Percentiles rank a stretch among this genome's conserved stretches.
Conservation (phyloP, 1,140 invertebrate species). For the Scaptomyza graminum region DNA sequence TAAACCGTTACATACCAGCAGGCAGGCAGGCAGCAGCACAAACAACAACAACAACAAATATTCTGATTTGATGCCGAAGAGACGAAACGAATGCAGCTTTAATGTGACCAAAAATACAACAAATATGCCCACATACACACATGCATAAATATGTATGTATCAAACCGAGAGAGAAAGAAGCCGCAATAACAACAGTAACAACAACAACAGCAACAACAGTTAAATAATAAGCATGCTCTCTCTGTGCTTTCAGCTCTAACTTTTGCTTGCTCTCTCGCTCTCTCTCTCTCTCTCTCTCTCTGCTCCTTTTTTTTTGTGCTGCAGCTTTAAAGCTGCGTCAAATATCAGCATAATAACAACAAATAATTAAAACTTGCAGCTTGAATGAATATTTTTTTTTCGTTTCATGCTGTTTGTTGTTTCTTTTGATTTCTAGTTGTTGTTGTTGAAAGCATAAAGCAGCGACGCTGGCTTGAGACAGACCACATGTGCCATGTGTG, state of each 20-base stretch:
- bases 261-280: not conserved
- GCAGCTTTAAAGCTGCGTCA: constrained; percentile 46
- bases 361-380: constrained; percentile 69
- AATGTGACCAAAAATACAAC: constrained; percentile 2
- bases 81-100: constrained; percentile 1
- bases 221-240: constrained; percentile 6
- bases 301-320: not conserved
- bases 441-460: constrained; percentile 11
- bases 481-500: constrained; percentile 39
- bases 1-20: too few species aligned
- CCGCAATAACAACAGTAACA: not conserved
- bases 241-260: not conserved
- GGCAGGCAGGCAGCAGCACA: too few species aligned
- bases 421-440: constrained; percentile 23
- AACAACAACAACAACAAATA: too few species aligned
- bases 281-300: not conserved
- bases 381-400: constrained; percentile 25
- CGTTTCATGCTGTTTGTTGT: constrained; percentile 7
- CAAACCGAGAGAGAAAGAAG: not conserved
- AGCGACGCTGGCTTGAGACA: constrained; percentile 16
- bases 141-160: too few species aligned
- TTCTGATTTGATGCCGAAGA: too few species aligned
- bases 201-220: not conserved
- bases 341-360: constrained; percentile 38
- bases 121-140: too few species aligned